A percentile compares a stretch with the other conserved stretches of the same genome.
Evolutionary conservation across 2,888 invertebrate species (phyloP).

Genomic region (Callinectes sapidus): DNA sequence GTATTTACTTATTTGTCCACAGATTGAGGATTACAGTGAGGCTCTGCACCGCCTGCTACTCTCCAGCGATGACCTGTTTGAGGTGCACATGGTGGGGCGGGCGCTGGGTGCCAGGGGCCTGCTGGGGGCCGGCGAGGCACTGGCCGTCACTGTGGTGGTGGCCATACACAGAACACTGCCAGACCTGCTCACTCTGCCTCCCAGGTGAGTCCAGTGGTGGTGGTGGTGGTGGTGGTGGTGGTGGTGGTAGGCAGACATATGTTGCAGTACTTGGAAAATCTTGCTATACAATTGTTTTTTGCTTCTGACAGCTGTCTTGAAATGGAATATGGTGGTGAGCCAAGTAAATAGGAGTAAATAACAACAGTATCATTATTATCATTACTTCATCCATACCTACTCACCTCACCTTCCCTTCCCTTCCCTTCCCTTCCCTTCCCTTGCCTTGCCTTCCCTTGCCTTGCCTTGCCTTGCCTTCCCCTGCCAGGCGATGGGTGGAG

Average conservation of each 20-base stretch:
- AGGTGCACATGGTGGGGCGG: slow-evolving; percentile 45
- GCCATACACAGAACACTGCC: slow-evolving; percentile 56
- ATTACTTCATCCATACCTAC: not conserved
- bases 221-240: not conserved
- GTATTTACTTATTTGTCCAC: not conserved
- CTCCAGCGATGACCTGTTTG: slow-evolving; percentile 61
- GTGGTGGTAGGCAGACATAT: not conserved
- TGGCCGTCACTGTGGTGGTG: slow-evolving; percentile 50
- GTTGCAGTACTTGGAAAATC: too few relatives aligned
- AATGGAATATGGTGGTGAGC: too few relatives aligned
- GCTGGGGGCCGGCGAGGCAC: slow-evolving; percentile 34
- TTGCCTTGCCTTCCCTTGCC: not conserved
- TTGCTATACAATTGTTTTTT: too few relatives aligned
- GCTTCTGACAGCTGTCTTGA: too few relatives aligned
- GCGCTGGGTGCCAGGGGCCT: slow-evolving; percentile 29
- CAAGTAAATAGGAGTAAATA: too few relatives aligned
- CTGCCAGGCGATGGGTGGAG: slow-evolving; percentile 60
- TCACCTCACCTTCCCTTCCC: too few relatives aligned
- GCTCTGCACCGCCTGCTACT: slow-evolving; percentile 48
- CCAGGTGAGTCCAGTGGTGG: slow-evolving; percentile 42
- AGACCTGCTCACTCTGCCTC: slow-evolving; percentile 61
- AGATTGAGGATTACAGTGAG: slow-evolving; percentile 51
- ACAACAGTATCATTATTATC: too few relatives aligned
- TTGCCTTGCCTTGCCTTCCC: not conserved
- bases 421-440: too few relatives aligned